phyloP scores from a whole-genome alignment of 2,888 invertebrate species.

The Fissipunctia ypsillon region DNA sequence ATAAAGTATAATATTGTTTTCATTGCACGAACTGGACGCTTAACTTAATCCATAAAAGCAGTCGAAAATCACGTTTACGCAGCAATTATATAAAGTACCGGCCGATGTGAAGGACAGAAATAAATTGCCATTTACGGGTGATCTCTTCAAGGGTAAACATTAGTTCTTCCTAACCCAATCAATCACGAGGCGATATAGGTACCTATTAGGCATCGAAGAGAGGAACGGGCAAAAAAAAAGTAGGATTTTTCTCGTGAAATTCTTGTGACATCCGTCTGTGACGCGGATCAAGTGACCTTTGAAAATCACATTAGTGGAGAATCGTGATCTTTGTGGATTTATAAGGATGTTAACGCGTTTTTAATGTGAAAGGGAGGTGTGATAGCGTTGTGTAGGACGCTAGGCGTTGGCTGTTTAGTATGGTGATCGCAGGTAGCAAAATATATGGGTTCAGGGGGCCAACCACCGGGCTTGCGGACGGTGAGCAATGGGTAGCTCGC shows the following conservation, averaged over 20 bases:
- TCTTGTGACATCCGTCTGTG: conserved; percentile 27
- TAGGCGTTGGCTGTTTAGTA: neutral
- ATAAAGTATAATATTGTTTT: conserved; percentile 4
- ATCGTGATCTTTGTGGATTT: conserved; percentile 31
- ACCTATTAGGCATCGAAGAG: conserved; percentile 21
- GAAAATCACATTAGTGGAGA: conserved; percentile 53
- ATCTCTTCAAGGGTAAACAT: conserved; percentile 56
- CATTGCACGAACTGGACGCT: conserved; percentile 6
- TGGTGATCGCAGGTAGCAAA: neutral
- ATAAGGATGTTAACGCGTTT: conserved; percentile 39
- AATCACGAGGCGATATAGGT: conserved; percentile 41
- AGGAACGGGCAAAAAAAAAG: neutral
- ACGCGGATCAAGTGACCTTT: conserved; percentile 39
- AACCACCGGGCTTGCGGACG: too few species aligned
- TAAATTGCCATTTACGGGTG: conserved; percentile 54
- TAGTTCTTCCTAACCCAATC: conserved; percentile 51
- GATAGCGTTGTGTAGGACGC: neutral
- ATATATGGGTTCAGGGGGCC: too few species aligned
- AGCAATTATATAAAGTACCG: conserved; percentile 20
- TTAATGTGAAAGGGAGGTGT: conserved; percentile 33
- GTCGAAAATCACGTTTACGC: conserved; percentile 26
- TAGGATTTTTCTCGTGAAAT: conserved; percentile 28
- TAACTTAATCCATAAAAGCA: conserved; percentile 13
- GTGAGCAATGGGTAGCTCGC: too few species aligned
- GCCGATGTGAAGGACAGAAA: conserved; percentile 42